Evolutionary conservation across 2,113 vertebrate genomes (phyloP), one percentile per base, ranked within the genome.

Genomic region (Formicarius rufipectus): DNA sequence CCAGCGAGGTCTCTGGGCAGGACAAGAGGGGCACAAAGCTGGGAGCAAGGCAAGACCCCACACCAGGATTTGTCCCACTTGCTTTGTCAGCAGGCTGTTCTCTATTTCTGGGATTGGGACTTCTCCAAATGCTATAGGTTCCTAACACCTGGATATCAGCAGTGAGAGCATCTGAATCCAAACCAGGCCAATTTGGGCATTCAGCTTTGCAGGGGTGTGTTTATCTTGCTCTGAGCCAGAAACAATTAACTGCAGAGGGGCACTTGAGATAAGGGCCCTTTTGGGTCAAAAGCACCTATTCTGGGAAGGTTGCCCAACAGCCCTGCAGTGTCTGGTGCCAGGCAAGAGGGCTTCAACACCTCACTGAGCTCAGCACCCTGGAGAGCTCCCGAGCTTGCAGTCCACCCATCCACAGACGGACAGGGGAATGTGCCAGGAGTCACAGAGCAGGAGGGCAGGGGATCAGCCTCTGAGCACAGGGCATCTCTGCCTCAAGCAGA

Each of bases 301-400:
- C 93, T 95, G 90, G 93, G 90, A 93, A 94, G 66, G 90, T 2
- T 95, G 81, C 95, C 95, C 87, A 79, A 25, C 33, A 75, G 56
- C 50, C 89, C 56, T 21, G 77, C 64, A 72, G 84, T 67, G 80
- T 80, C 84, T 67, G 6, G 20, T 20, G 30, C 80, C 31, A 9
- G 2, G 30, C 23, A 24, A 23, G 84, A 62, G 52, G 25, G 56
- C 21, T 87, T 71, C 3, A 77, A 39, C 90, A 82, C 33, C 60
- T 68, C 33, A 0, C n/a, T 20, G 83, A 88, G 89, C 75, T 44
- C 75, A 60, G 72, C 58, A 78, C 19, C 67, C 83, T 18, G 44
- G 37, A 66, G 80, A 74, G 80, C 80, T 40, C 89, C 83, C 18
- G 53, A 76, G 76, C 80, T 12, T 23, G 50, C 72, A 63, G 52